phyloP scores from a whole-genome alignment of 2,113 vertebrate genomes.

The Tor tambroides region DNA sequence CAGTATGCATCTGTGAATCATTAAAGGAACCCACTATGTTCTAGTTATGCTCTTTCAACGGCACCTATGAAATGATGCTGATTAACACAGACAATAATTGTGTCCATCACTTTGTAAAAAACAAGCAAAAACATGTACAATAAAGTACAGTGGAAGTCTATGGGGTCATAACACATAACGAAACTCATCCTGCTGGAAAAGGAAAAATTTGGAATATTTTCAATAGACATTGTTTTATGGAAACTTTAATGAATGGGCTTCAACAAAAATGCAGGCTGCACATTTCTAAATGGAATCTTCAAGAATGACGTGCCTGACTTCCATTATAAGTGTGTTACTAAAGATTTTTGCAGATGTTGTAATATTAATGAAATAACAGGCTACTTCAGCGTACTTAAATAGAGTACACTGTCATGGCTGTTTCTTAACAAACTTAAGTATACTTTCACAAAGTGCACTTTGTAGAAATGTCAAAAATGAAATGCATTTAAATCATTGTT shows the following conservation, averaged over 20 bases:
- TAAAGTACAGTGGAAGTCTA: not conserved
- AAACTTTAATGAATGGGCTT: not conserved
- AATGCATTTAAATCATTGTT: too few species aligned
- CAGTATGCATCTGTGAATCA: not conserved
- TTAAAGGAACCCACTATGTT: not conserved
- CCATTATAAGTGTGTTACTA: not conserved
- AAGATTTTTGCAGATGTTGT: too few species aligned
- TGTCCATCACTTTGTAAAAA: not conserved
- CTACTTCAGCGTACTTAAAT: too few species aligned
- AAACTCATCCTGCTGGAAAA: not conserved
- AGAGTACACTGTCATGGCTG: too few species aligned
- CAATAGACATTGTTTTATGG: not conserved
- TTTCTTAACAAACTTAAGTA: too few species aligned
- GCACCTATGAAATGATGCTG: not conserved
- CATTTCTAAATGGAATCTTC: not conserved
- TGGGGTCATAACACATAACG: not conserved
- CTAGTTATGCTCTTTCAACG: not conserved
- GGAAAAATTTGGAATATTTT: not conserved
- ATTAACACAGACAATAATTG: not conserved
- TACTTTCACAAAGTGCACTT: too few species aligned
- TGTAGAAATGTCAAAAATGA: too few species aligned
- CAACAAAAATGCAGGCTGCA: not conserved
- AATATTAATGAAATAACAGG: too few species aligned
- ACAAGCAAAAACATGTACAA: not conserved
- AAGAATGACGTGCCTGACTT: not conserved